Evolutionary conservation across 2,113 vertebrate species (phyloP), one percentile per base, ranked within the genome.

Genomic region (Ailuropoda melanoleuca): DNA sequence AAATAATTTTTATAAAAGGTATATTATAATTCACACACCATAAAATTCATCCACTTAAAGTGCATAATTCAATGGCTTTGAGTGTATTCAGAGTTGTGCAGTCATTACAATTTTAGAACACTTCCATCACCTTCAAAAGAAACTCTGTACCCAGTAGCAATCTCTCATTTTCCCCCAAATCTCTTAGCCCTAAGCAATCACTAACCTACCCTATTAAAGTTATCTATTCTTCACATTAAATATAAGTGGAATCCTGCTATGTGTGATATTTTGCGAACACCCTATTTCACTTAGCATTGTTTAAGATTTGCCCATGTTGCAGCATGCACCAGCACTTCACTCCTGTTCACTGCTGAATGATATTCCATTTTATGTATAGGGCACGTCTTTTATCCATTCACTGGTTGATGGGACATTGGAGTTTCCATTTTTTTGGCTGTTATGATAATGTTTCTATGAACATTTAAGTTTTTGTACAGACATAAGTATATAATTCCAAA

Each of bases 1-100:
- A 68, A 3, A 60, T 34, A 68, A 39, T 19, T 14, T 85, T 93
- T 92, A 89, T 72, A 89, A 87, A 90, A 87, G 18, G 74, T 39
- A 82, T 95, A 50, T 34, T 94, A 29, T 84, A 94, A 85, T 83
- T 96, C 18, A 86, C 23, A 68, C n/a, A 58, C 34, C 84, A 34
- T 82, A 74, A 92, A 93, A 93, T 87, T 29, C 37, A 87, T 11
- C 24, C 7, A 72, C 29, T 37, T 77, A 53, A 80, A 68, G 21
- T 31, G 1, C 50, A 15, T 9, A 86, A n/a, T 77, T 66, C 39
- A 56, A 39, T 56, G 60, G 31, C n/a, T 55, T 88, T 90, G 50
- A 84, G 43, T 62, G 23, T 85, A 86, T 31, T 74, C 19, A 68
- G 55, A 85, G 24, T 23, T 77, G 26, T 19, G 26, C 21, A 34